Percentiles rank a stretch among this genome's conserved stretches.
These are phyloP conservation scores for Aphidoletes aphidimyza DNA, from an alignment of 2,888 invertebrate genomes.

Conservation along the genomic window DNA sequence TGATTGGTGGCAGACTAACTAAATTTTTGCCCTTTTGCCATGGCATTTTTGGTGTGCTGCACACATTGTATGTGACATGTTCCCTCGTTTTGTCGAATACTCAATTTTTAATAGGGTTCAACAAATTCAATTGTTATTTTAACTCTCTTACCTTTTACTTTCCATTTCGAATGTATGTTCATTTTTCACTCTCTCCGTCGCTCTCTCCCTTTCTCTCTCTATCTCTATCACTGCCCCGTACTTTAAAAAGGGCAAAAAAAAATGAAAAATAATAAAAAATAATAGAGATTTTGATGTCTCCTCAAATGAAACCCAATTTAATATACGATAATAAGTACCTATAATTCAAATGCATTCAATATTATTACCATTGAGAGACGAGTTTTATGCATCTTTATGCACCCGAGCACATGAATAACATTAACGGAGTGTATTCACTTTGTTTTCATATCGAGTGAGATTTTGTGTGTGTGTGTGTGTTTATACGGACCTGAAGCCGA, in stretches of 20 bases:
- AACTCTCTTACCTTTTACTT: neutral
- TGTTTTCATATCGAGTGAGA: neutral
- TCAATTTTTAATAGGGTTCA: neutral
- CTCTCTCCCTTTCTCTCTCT: no score
- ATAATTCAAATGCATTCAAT: neutral
- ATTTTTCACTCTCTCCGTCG: neutral
- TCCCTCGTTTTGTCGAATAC: neutral
- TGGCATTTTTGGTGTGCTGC: neutral
- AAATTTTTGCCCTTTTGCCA: conserved; percentile 19
- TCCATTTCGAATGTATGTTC: no score
- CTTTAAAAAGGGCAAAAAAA: neutral
- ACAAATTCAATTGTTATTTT: neutral
- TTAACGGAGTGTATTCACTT: neutral
- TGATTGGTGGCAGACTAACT: conserved; percentile 3
- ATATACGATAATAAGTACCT: neutral
- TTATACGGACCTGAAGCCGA: neutral
- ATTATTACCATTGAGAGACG: neutral
- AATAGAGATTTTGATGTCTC: neutral
- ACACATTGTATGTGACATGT: neutral
- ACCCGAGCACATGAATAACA: neutral
- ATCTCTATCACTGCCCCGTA: no score
- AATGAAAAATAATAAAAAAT: neutral
- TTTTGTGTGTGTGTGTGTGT: neutral
- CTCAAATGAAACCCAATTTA: neutral
- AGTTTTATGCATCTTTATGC: no score